phyloP scores from a whole-genome alignment of 2,888 invertebrate genomes.

The Blastobasis adustella region DNA sequence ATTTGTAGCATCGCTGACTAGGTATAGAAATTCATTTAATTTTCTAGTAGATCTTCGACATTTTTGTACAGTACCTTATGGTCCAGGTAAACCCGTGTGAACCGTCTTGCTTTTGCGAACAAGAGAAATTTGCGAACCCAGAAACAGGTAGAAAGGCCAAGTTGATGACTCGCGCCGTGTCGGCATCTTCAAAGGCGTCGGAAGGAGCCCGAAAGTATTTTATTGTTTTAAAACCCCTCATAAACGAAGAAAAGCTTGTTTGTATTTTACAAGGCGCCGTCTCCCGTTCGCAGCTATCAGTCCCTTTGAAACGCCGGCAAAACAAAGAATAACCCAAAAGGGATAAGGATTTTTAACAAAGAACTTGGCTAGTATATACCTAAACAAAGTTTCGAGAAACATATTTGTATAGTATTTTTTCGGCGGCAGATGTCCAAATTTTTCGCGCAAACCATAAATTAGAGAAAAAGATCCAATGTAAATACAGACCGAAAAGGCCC shows the following conservation, averaged over 20 bases:
- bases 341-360: not conserved
- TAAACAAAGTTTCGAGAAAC: conserved; percentile 7
- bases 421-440: conserved; percentile 61
- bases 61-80: not conserved
- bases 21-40: no score
- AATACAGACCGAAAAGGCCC: conserved; percentile 65
- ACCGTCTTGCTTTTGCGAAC: conserved; percentile 1
- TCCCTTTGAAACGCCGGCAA: conserved; percentile 18
- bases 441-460: conserved; percentile 56
- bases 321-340: not conserved
- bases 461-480: conserved; percentile 69
- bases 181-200: conserved; percentile 19
- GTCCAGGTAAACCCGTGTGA: not conserved
- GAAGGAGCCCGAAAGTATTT: conserved; percentile 36
- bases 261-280: conserved; percentile 44
- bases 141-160: conserved; percentile 36
- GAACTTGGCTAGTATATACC: not conserved
- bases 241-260: conserved; percentile 39
- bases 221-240: conserved; percentile 54
- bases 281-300: conserved; percentile 30
- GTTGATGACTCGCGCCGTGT: conserved; percentile 27
- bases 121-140: conserved; percentile 36
- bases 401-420: conserved; percentile 23
- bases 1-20: no score
- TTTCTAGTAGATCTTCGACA: no score